phyloP scores from a whole-genome alignment of 2,888 invertebrate genomes.

The Epistrophe grossulariae region DNA sequence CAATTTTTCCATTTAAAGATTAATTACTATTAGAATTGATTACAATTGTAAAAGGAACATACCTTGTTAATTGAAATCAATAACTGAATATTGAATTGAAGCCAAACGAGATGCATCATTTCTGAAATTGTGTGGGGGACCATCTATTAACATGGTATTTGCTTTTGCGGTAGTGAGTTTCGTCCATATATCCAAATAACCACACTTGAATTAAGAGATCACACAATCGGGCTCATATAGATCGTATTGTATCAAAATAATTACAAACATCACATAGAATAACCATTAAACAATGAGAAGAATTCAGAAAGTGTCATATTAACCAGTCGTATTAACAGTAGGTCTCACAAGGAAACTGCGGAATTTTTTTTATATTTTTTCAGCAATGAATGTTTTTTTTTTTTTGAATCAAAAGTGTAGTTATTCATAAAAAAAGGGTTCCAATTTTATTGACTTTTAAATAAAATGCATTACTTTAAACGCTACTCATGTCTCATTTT shows the following conservation, averaged over 20 bases:
- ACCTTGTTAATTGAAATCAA: conserved; percentile 67
- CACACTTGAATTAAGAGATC: conserved; percentile 6
- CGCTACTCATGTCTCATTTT: no score
- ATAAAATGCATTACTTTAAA: no score
- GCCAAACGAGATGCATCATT: conserved; percentile 46
- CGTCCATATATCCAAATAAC: conserved; percentile 33
- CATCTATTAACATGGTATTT: conserved; percentile 26
- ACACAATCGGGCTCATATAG: neutral
- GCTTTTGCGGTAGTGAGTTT: conserved; percentile 54
- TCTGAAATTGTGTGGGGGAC: conserved; percentile 10
- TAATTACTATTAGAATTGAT: conserved; percentile 22
- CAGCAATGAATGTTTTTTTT: no score
- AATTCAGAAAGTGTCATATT: conserved; percentile 15
- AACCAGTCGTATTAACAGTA: neutral
- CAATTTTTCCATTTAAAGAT: no score
- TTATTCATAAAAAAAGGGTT: no score
- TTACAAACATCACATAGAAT: conserved; percentile 37
- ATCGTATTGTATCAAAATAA: conserved; percentile 5
- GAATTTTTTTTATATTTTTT: no score
- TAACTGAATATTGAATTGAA: conserved; percentile 54
- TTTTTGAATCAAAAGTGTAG: no score
- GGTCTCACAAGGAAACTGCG: neutral
- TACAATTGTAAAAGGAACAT: neutral
- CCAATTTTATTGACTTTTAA: no score
- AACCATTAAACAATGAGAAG: neutral